Percentiles rank a stretch among this genome's conserved stretches.
phyloP scores from a whole-genome alignment of 2,113 vertebrate species.

The Percopsis transmontana region DNA sequence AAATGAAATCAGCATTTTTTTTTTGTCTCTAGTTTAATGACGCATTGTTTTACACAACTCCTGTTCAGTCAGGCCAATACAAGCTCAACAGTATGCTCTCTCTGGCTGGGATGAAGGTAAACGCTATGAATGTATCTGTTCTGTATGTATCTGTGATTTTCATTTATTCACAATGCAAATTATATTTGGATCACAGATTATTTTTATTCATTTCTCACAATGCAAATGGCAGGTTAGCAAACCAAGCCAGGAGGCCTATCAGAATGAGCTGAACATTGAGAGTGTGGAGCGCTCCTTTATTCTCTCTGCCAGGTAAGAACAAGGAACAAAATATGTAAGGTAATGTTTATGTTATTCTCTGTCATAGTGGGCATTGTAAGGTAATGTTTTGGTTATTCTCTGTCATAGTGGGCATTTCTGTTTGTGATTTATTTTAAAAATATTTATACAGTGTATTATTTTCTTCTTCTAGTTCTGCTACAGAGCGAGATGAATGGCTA shows the following conservation, averaged over 20 bases:
- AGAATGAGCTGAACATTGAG: constrained; percentile 97
- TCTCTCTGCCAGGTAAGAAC: constrained; percentile 90
- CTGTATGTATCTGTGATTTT: not conserved
- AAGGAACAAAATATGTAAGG: not conserved
- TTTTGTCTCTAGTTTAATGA: constrained; percentile 89
- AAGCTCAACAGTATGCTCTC: constrained; percentile 96
- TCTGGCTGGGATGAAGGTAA: constrained; percentile 94
- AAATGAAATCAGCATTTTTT: too few relatives aligned
- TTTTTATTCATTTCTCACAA: constrained; percentile 1
- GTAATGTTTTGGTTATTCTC: too few relatives aligned
- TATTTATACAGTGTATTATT: not conserved
- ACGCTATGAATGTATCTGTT: constrained; percentile 5
- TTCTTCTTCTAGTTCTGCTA: constrained; percentile 80
- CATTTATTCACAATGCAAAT: not conserved
- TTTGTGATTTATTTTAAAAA: too few relatives aligned
- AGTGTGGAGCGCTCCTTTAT: constrained; percentile 98
- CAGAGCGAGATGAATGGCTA: constrained; percentile 94
- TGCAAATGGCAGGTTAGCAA: constrained; percentile 87
- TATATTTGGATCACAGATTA: not conserved
- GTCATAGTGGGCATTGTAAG: too few relatives aligned
- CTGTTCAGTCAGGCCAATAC: constrained; percentile 91
- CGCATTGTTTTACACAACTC: constrained; percentile 90
- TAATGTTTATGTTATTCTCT: too few relatives aligned
- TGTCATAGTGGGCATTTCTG: too few relatives aligned
- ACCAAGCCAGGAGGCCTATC: constrained; percentile 92